These are phyloP conservation scores for Sciurus niger DNA, from an alignment of 2,113 vertebrate genomes.

Conservation along the genomic window DNA sequence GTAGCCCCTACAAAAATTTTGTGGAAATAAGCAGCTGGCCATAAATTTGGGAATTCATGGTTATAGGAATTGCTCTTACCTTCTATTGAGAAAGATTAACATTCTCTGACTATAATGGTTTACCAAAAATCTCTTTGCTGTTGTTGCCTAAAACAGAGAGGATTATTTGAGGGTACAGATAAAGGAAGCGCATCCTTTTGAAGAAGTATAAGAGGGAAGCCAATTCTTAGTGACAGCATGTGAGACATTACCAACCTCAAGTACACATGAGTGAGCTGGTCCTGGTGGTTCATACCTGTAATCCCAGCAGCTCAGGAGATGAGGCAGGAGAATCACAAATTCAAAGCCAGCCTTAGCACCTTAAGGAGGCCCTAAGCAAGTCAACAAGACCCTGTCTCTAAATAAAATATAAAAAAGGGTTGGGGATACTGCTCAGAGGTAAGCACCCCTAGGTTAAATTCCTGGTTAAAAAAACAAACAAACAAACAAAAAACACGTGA, in stretches of 20 bases:
- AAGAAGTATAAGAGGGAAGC: constrained; percentile 18
- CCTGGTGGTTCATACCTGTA: too few species aligned
- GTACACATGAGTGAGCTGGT: neutral
- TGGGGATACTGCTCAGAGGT: too few species aligned
- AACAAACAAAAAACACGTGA: neutral
- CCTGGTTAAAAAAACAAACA: too few species aligned
- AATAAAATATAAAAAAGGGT: too few species aligned
- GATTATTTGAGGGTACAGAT: constrained; percentile 32
- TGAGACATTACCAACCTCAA: neutral
- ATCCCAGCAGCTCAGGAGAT: too few species aligned
- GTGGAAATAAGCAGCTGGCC: neutral
- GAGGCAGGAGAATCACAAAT: too few species aligned
- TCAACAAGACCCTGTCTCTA: too few species aligned
- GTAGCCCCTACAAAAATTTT: too few species aligned
- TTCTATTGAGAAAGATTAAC: neutral
- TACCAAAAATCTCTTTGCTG: neutral
- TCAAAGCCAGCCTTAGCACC: too few species aligned
- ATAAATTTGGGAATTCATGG: neutral
- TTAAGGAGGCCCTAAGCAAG: too few species aligned
- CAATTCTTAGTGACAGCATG: neutral
- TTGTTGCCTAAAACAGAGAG: neutral
- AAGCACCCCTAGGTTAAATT: too few species aligned
- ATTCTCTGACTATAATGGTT: neutral
- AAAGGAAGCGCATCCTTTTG: neutral
- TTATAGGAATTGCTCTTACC: neutral